Base-by-base conservation (phyloP, 2,888 invertebrate genomes). In the Seladonia tumulorum region DNA sequence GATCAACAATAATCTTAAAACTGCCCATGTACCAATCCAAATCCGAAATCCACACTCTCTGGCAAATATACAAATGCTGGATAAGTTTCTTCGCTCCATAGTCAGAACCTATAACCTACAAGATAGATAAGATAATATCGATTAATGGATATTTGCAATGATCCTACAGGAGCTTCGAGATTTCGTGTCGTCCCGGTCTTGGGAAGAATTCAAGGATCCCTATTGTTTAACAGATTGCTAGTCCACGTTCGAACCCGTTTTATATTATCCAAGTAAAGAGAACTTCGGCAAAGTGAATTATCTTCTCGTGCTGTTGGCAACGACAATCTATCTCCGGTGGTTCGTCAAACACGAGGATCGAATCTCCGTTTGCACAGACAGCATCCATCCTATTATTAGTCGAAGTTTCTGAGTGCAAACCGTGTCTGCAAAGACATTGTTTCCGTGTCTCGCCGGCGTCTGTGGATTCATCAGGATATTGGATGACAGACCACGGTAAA, bases 311-410 rank as follows among this genome's bases (percentile, higher is more conserved):
- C 10, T 16, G 18, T 3, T 66, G 18, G 35, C 66, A 66, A 14
- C 60, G 60, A 35, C 66, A 22, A 22, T 10, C 66, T 35, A 35
- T 35, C 66, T 29, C 35, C 66, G 66, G 25, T 14, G 63, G 63
- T 63, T 63, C 29, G 39, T 78, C 57, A 22, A 47, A 45, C 29
- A 42, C 39, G 4, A 10, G 45, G 22, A 57, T 57, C 29, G 63
- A 29, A 29, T 53, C 53, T n/a, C 63, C 29, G 53, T 53, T 72
- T 25, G 35, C 29, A 29, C 5, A 29, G 72, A 14, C 66, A 45
- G 29, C 14, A 47, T 66, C 22, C 49, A 42, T 45, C 12, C 81
- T 82, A 80, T 74, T 74, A 74, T 74, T 82, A 81, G 73, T 22
- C 68, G 68, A 25, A 53, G 57, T 35, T 73, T 79, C n/a, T 10